These are phyloP conservation scores for Trematocara nigrifrons DNA, from an alignment of 2,113 vertebrate genomes.

Conservation along the genomic window DNA sequence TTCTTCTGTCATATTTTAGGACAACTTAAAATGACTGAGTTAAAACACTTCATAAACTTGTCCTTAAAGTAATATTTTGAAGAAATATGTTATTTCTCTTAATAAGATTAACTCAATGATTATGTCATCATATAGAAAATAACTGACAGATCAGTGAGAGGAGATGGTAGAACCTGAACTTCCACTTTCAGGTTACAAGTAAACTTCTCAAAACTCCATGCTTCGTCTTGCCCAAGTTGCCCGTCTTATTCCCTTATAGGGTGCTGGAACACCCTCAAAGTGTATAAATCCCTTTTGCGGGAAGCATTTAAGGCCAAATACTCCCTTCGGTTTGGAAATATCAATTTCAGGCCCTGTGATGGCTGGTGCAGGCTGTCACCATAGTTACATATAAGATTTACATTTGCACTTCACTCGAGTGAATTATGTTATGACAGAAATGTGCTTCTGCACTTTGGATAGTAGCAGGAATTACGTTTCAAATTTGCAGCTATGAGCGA, in stretches of 20 bases:
- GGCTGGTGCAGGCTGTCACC: not conserved
- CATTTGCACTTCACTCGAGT: not conserved
- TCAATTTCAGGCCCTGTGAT: rapidly evolving
- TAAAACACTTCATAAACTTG: rapidly evolving
- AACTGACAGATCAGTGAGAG: not conserved
- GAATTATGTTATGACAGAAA: not conserved
- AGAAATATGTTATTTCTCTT: not conserved
- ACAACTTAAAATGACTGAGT: not conserved
- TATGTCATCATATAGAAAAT: not conserved
- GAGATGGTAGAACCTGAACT: not conserved
- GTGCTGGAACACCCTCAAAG: not conserved
- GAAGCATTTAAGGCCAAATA: not conserved
- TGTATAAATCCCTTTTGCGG: not conserved
- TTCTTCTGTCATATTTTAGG: not conserved
- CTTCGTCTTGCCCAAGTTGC: not conserved
- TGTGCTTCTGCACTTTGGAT: not conserved
- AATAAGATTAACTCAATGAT: not conserved
- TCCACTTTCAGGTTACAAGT: not conserved
- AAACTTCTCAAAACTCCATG: not conserved
- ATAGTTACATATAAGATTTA: not conserved
- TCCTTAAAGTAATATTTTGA: not conserved
- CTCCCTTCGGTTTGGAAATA: rapidly evolving
- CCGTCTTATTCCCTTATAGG: not conserved
- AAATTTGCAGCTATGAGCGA: not conserved
- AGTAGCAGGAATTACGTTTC: not conserved